These are phyloP conservation scores for Gyrodactylus salaris DNA, from an alignment of 1,140 invertebrate species.

Conservation along the genomic window DNA sequence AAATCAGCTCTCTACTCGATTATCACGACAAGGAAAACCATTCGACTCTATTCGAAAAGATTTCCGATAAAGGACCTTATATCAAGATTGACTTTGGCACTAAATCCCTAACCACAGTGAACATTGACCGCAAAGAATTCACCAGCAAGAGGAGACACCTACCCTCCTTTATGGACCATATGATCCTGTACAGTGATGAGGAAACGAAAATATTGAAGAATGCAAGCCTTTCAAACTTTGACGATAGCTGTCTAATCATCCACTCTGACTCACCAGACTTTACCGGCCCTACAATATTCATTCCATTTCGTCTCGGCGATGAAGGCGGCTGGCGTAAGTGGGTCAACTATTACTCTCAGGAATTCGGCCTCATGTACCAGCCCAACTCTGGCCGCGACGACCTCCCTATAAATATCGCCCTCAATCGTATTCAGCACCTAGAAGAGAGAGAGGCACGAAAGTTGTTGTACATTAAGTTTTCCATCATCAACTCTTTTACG, in stretches of 20 bases:
- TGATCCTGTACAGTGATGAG: too few relatives aligned
- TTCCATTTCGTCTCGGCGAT: background rate
- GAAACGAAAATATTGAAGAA: too few relatives aligned
- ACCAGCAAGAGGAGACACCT: too few relatives aligned
- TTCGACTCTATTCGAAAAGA: too few relatives aligned
- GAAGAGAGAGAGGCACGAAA: background rate
- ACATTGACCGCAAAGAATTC: too few relatives aligned
- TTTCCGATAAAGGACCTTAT: too few relatives aligned
- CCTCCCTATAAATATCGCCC: background rate
- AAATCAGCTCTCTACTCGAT: too few relatives aligned
- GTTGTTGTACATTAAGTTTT: background rate
- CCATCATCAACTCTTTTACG: background rate
- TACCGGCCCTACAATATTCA: background rate
- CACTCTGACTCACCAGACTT: background rate
- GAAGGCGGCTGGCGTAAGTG: background rate
- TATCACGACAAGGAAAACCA: too few relatives aligned
- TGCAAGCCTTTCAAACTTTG: background rate
- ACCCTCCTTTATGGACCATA: too few relatives aligned
- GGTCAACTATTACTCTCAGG: background rate
- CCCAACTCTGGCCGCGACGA: background rate
- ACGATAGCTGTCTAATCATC: background rate
- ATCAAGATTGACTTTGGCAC: too few relatives aligned
- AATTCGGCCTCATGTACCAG: background rate
- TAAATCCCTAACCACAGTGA: too few relatives aligned
- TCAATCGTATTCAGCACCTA: background rate